These are phyloP conservation scores for Stegostoma tigrinum DNA, from an alignment of 2,113 vertebrate species.

Conservation along the genomic window DNA sequence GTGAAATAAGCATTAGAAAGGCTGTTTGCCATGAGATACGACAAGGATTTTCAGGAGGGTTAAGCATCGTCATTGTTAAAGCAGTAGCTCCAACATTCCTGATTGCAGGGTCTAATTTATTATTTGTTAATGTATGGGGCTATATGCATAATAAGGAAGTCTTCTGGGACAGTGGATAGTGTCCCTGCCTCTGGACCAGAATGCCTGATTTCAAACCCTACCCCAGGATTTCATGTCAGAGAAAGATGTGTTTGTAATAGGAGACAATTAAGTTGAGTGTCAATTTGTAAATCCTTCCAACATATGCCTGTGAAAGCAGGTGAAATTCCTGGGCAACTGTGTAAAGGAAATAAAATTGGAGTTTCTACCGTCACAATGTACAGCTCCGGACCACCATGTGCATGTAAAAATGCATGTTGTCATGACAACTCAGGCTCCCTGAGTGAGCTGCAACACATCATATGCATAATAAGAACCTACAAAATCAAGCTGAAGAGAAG, in stretches of 20 bases:
- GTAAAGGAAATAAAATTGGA: background rate
- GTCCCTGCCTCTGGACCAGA: background rate
- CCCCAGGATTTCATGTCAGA: too few species aligned
- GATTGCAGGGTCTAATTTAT: background rate
- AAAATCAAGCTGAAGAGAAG: background rate
- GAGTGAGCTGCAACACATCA: background rate
- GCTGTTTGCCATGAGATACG: background rate
- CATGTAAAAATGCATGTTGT: background rate
- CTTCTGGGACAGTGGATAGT: too few species aligned
- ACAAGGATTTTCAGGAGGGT: background rate
- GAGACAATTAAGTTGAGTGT: too few species aligned
- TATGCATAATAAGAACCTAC: background rate
- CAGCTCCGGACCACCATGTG: background rate
- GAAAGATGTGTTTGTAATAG: too few species aligned
- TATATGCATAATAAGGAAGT: background rate
- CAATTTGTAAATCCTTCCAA: too few species aligned
- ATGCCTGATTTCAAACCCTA: too few species aligned
- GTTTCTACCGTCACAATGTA: background rate
- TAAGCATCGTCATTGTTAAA: background rate
- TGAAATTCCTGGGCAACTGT: background rate
- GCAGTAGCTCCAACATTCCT: background rate
- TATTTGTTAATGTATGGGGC: background rate
- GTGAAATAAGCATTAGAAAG: background rate
- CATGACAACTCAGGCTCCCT: background rate
- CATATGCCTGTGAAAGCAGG: too few species aligned